Evolutionary conservation across 2,797 vertebrate genomes (phyloP).

Genomic region (Hypotaenidia philippensis): DNA sequence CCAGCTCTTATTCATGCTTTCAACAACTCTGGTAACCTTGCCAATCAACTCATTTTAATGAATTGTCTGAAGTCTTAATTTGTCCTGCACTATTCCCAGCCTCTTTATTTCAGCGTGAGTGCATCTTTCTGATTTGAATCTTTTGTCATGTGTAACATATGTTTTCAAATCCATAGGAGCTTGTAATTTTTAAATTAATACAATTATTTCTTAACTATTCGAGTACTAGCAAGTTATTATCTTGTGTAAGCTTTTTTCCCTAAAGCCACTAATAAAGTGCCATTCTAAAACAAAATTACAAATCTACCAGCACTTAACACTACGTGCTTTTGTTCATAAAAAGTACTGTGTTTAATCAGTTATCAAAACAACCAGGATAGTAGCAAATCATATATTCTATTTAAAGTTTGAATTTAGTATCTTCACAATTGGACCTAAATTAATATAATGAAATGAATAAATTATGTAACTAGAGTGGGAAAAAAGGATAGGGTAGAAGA

Average conservation of each 20-base stretch:
- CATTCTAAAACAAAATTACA: neutral
- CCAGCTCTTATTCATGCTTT: conserved; percentile 61
- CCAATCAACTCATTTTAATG: conserved; percentile 38
- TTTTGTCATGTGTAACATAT: neutral
- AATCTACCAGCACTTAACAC: neutral
- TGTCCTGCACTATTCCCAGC: neutral
- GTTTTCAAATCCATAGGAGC: neutral
- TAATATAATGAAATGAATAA: neutral
- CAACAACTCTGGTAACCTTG: conserved; percentile 34
- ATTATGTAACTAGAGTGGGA: neutral
- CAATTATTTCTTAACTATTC: neutral
- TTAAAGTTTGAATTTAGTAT: neutral
- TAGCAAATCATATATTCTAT: neutral
- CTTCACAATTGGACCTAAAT: neutral
- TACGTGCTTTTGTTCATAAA: neutral
- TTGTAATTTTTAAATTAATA: neutral
- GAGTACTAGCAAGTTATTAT: neutral
- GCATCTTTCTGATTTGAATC: neutral
- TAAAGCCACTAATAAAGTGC: neutral
- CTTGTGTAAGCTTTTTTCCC: neutral
- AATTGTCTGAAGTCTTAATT: conserved; percentile 27
- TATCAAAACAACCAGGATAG: neutral
- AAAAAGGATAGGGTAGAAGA: neutral
- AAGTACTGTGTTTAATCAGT: neutral
- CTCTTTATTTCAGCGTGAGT: neutral